Conservation (phyloP, 1,140 invertebrate species). For the Diabrotica undecimpunctata region DNA sequence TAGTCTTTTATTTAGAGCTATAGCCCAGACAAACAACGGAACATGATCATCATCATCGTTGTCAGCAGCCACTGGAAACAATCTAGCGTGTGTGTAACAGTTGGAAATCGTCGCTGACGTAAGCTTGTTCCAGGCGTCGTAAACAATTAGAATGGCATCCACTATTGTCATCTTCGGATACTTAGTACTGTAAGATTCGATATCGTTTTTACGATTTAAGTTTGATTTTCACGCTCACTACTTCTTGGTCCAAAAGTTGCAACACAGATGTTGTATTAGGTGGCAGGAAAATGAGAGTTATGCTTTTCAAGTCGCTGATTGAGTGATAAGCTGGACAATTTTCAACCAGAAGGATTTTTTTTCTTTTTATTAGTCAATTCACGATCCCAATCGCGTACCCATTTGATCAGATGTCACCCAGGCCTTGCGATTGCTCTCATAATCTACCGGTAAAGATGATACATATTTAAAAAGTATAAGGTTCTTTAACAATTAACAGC, state of each 20-base stretch:
- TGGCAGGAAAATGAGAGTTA: slow-evolving; percentile 26
- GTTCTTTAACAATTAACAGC: slow-evolving; percentile 23
- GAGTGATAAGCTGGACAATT: no score
- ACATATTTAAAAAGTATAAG: slow-evolving; percentile 20
- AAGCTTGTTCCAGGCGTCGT: slow-evolving; percentile 35
- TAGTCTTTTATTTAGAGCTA: no score
- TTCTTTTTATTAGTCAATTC: neutral
- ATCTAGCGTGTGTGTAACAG: slow-evolving; percentile 27
- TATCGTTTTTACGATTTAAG: slow-evolving; percentile 8
- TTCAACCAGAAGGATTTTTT: slow-evolving; percentile 18
- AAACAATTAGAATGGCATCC: slow-evolving; percentile 38
- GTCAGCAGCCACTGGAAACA: slow-evolving; percentile 18
- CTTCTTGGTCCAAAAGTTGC: slow-evolving; percentile 22
- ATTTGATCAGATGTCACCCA: no score
- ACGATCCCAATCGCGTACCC: neutral
- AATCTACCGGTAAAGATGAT: no score
- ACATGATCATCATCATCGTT: slow-evolving; percentile 24
- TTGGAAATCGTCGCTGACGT: slow-evolving; percentile 31
- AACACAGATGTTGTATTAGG: slow-evolving; percentile 24
- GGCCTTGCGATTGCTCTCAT: slow-evolving; percentile 2
- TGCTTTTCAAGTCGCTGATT: slow-evolving; percentile 24
- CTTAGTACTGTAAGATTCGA: slow-evolving; percentile 19
- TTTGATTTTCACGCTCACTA: slow-evolving; percentile 15
- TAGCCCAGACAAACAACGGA: slow-evolving; percentile 6
- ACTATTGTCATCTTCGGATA: slow-evolving; percentile 29